Conservation (phyloP, 1,140 invertebrate genomes). For the Maniola jurtina region DNA sequence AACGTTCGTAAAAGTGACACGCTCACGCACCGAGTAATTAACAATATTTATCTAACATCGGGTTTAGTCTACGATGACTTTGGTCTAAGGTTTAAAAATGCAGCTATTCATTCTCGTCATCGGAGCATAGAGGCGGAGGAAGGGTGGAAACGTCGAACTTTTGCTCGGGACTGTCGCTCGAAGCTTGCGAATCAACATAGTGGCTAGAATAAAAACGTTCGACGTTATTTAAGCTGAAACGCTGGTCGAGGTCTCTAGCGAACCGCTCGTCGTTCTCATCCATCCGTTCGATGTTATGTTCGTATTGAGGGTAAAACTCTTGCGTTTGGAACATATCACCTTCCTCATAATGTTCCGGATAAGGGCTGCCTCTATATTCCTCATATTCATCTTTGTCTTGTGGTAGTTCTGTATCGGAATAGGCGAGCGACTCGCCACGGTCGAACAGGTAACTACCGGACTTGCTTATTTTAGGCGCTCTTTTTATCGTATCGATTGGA, state of each 20-base stretch:
- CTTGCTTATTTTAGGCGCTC: conserved; percentile 71
- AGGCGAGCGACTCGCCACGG: conserved; percentile 68
- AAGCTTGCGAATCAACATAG: conserved; percentile 73
- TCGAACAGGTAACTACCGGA: conserved; percentile 67
- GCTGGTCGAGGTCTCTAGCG: conserved; percentile 63
- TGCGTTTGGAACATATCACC: conserved; percentile 74
- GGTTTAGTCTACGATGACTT: conserved; percentile 31
- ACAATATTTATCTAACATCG: conserved; percentile 41
- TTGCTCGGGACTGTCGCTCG: conserved; percentile 80
- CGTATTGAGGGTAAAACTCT: conserved; percentile 76
- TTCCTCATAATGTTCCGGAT: conserved; percentile 73
- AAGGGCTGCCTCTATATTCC: conserved; percentile 65
- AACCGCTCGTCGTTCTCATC: conserved; percentile 52
- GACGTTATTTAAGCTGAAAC: conserved; percentile 71
- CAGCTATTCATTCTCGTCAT: conserved; percentile 80
- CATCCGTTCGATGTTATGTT: conserved; percentile 51
- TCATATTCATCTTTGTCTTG: conserved; percentile 72
- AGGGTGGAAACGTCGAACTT: conserved; percentile 84
- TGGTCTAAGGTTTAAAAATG: conserved; percentile 22
- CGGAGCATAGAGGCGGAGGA: conserved; percentile 82
- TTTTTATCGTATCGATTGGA: conserved; percentile 75
- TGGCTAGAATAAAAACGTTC: conserved; percentile 73
- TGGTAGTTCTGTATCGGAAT: conserved; percentile 69
- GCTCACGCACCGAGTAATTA: conserved; percentile 42
- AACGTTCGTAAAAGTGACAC: conserved; percentile 46